These are phyloP conservation scores for Catonia carolina DNA, from an alignment of 2,888 invertebrate genomes.

Conservation along the genomic window DNA sequence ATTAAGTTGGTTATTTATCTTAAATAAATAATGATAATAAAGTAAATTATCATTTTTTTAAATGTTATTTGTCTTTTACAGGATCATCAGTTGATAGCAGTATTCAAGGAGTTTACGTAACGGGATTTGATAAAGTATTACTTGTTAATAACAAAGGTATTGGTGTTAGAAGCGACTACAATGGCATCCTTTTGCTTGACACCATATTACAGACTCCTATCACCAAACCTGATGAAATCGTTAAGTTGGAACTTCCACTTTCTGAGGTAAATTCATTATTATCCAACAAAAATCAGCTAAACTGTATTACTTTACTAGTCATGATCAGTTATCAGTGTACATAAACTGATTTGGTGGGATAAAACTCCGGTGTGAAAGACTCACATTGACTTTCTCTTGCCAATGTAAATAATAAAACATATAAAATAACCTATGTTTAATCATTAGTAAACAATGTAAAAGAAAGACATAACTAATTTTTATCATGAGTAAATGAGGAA, in stretches of 20 bases:
- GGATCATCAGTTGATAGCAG: conserved; percentile 42
- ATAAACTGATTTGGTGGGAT: background rate
- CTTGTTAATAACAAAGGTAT: conserved; percentile 75
- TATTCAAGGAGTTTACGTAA: conserved; percentile 65
- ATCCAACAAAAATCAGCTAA: too few species aligned
- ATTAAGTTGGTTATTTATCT: too few species aligned
- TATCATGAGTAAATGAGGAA: too few species aligned
- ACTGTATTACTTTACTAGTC: too few species aligned
- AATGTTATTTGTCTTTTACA: background rate
- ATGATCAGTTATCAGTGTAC: background rate
- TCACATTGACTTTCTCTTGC: too few species aligned
- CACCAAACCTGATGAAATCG: conserved; percentile 64
- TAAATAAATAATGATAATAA: too few species aligned
- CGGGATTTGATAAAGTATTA: conserved; percentile 73
- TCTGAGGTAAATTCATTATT: conserved; percentile 59
- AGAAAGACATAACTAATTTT: too few species aligned
- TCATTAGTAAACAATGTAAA: too few species aligned
- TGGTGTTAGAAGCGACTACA: conserved; percentile 82
- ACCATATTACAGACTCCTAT: conserved; percentile 82
- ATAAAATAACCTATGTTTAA: too few species aligned
- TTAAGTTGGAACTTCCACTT: conserved; percentile 76
- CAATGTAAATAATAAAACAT: too few species aligned
- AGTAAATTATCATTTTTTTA: too few species aligned
- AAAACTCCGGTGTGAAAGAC: background rate
- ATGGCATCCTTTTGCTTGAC: conserved; percentile 81